Evolutionary conservation across 2,797 vertebrate genomes (phyloP).

Genomic region (Sebastes baramenuke): DNA sequence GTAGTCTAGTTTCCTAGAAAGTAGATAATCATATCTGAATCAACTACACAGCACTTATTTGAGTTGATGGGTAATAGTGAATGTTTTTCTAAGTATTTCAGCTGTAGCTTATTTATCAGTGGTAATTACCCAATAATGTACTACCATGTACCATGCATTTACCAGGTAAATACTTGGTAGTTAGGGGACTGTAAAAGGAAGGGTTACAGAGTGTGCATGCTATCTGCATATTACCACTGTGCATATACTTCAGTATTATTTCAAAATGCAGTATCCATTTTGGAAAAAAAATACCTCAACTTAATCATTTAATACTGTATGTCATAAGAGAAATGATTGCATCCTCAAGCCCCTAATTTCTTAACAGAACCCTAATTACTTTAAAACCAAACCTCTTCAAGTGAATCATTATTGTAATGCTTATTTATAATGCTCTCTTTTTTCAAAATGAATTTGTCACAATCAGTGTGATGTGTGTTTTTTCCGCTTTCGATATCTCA

Average conservation of each 20-base stretch:
- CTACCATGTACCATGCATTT: too few species aligned
- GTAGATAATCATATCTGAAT: rapidly evolving
- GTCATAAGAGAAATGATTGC: not conserved
- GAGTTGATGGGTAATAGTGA: too few species aligned
- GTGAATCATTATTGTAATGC: not conserved
- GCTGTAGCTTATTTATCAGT: too few species aligned
- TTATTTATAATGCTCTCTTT: not conserved
- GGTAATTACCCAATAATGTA: too few species aligned
- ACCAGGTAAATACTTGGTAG: too few species aligned
- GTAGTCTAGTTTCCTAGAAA: too few species aligned
- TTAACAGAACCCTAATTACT: not conserved
- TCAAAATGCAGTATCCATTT: slow-evolving; percentile 19
- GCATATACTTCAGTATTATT: slow-evolving; percentile 28
- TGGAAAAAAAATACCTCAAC: not conserved
- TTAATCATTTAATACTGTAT: slow-evolving; percentile 11
- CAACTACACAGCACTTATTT: too few species aligned
- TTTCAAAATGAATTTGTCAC: not conserved
- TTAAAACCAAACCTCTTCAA: not conserved
- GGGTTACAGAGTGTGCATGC: not conserved
- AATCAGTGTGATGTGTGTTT: not conserved
- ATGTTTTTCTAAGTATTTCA: too few species aligned
- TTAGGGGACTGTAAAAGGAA: too few species aligned
- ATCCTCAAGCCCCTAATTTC: not conserved
- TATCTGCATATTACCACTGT: slow-evolving; percentile 19
- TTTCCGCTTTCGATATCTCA: not conserved